Percentiles rank a stretch among this genome's conserved stretches.
phyloP scores from a whole-genome alignment of 2,888 invertebrate genomes.

The Conomelus anceps region DNA sequence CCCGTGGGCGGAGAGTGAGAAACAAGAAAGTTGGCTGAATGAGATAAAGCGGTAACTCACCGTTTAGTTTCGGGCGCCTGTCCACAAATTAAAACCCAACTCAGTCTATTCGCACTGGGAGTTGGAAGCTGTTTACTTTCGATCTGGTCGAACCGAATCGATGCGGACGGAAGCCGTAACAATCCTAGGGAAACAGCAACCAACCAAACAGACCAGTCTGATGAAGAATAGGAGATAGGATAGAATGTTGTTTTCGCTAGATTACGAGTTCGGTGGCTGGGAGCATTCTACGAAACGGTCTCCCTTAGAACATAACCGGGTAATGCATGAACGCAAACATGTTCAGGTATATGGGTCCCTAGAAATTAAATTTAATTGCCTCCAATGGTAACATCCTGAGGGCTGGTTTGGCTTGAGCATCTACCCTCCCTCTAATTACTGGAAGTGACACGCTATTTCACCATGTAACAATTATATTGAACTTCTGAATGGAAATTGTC shows the following conservation, averaged over 20 bases:
- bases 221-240: neutral
- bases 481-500: neutral
- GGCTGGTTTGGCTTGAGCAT: neutral
- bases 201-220: neutral
- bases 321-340: no score
- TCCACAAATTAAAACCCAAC: neutral
- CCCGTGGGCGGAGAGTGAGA: neutral
- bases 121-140: neutral
- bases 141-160: neutral
- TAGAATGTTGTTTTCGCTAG: neutral
- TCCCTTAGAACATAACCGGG: neutral
- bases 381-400: neutral
- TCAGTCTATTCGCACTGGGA: neutral
- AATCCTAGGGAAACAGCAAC: no score
- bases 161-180: neutral
- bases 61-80: neutral
- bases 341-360: no score
- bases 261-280: neutral
- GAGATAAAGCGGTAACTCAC: neutral
- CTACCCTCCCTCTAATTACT: neutral
- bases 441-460: neutral
- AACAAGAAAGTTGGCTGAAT: neutral
- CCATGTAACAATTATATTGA: no score
- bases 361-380: neutral
- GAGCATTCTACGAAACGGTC: no score